These are phyloP conservation scores for Mico argentatus DNA, from an alignment of 2,797 vertebrate genomes.

Conservation along the genomic window DNA sequence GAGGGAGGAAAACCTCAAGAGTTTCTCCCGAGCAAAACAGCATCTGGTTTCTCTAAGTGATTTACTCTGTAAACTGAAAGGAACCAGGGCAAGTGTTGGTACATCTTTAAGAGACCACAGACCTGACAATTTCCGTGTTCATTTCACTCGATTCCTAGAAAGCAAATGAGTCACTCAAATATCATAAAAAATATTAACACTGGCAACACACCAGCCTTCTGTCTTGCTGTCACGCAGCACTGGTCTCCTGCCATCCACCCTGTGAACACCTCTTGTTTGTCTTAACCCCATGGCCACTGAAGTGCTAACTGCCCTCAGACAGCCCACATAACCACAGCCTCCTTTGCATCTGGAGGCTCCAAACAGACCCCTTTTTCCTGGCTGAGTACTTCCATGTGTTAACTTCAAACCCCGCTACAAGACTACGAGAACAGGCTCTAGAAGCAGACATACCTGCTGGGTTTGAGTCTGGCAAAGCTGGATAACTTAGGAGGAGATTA, in stretches of 20 bases:
- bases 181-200: neutral
- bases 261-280: neutral
- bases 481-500: neutral
- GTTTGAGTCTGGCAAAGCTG: neutral
- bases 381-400: neutral
- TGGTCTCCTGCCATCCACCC: neutral
- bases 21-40: neutral
- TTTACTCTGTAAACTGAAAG: neutral
- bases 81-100: neutral
- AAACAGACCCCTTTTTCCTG: neutral
- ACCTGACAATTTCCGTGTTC: neutral
- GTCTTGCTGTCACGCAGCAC: neutral
- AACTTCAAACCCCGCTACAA: neutral
- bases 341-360: neutral
- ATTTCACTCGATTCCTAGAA: slow-evolving; percentile 38
- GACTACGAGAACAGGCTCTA: neutral
- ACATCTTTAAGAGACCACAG: slow-evolving; percentile 23
- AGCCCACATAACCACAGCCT: neutral
- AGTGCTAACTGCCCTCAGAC: neutral
- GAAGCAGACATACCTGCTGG: neutral
- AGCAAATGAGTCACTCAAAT: slow-evolving; percentile 7
- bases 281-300: neutral
- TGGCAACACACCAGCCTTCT: neutral
- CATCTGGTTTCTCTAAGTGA: slow-evolving; percentile 40
- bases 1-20: neutral